Conservation (phyloP, 1,140 invertebrate genomes). For the Scaptomyza montana region DNA sequence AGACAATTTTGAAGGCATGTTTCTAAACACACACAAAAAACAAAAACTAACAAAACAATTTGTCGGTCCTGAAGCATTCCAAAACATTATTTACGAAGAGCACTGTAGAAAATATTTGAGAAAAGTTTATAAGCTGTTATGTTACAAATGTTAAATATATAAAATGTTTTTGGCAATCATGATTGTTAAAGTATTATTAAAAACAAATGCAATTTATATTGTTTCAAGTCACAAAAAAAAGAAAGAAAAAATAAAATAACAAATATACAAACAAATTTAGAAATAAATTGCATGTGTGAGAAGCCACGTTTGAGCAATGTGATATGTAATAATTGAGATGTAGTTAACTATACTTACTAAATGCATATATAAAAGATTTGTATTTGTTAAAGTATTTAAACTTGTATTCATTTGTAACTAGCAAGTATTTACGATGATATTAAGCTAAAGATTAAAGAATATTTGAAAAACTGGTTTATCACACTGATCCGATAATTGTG, state of each 20-base stretch:
- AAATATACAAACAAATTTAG: neutral
- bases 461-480: neutral
- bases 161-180: slow-evolving; percentile 58
- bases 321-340: slow-evolving; percentile 53
- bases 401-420: slow-evolving; percentile 22
- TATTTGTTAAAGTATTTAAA: slow-evolving; percentile 14
- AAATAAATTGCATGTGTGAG: slow-evolving; percentile 11
- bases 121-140: neutral
- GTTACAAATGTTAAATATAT: slow-evolving; percentile 34
- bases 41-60: neutral
- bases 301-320: slow-evolving; percentile 57
- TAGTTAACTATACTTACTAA: slow-evolving; percentile 20
- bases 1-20: no score
- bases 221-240: neutral
- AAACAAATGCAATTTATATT: slow-evolving; percentile 12
- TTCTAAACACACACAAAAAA: no score
- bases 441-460: slow-evolving; percentile 10
- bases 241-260: neutral
- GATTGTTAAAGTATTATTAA: slow-evolving; percentile 48
- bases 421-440: slow-evolving; percentile 46
- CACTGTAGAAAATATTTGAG: neutral
- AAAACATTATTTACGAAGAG: neutral
- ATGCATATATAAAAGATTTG: slow-evolving; percentile 8
- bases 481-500: slow-evolving; percentile 8
- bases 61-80: neutral